Conservation (phyloP, 2,797 vertebrate genomes). For the Harpagifer antarcticus region DNA sequence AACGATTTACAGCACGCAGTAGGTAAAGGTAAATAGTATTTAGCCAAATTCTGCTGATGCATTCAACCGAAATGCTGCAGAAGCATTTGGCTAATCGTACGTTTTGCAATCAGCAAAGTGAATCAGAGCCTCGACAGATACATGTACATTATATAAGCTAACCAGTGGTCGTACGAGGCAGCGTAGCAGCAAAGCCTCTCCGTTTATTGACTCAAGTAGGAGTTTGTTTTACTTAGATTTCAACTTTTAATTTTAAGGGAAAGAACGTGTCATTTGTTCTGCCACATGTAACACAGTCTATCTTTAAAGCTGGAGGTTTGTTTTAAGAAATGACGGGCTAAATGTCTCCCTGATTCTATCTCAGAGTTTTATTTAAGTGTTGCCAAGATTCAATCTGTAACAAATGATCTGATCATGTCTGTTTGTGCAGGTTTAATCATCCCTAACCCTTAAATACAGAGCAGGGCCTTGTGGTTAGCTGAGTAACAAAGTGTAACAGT, state of each 20-base stretch:
- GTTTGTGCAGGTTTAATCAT: constrained; percentile 55
- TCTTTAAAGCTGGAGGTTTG: constrained; percentile 15
- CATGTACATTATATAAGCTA: no score
- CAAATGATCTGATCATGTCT: constrained; percentile 58
- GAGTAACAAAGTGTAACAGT: constrained; percentile 63
- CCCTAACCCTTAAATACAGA: constrained; percentile 50
- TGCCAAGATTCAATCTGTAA: constrained; percentile 63
- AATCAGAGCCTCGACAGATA: no score
- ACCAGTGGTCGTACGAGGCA: background rate
- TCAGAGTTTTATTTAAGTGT: constrained; percentile 29
- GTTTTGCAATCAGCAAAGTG: no score
- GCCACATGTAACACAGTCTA: constrained; percentile 5
- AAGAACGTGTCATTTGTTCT: constrained; percentile 5
- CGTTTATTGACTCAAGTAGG: background rate
- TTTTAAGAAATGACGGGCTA: constrained; percentile 28
- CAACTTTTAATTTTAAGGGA: constrained; percentile 1
- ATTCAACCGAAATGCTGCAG: no score
- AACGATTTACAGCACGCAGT: no score
- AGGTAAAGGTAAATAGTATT: no score
- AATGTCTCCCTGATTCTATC: constrained; percentile 31
- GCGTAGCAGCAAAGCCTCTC: constrained; percentile 3
- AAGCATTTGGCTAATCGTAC: no score
- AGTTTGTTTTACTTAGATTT: background rate
- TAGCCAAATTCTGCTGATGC: no score
- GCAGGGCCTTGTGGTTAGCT: constrained; percentile 56